Base-by-base conservation (phyloP, 2,797 vertebrate genomes). In the Heterohyrax brucei region DNA sequence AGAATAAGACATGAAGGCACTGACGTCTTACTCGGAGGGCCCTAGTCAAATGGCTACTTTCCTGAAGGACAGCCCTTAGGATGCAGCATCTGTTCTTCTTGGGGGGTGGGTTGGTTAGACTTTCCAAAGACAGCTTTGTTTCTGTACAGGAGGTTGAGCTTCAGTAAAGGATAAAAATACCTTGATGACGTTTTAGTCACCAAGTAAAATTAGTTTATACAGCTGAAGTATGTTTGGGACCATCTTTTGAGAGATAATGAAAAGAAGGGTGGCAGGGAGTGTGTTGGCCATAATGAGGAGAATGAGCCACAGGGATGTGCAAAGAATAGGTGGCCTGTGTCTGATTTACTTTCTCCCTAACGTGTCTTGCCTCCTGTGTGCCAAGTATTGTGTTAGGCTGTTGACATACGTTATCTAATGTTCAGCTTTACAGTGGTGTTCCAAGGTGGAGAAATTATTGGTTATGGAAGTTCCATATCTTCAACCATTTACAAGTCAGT, bases 101-200 rank as follows among this genome's bases (percentile, higher is more conserved):
- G 44, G 72, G 64, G 59, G 79, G 18, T 70, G 53, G 50, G 33
- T 86, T 33, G 33, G 22, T n/a, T 39, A 33, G 21, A 46, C 50
- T 53, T 66, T 18, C 48, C 64, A 87, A 64, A 75, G 70, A 56
- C n/a, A 50, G 7, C 62, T 88, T 59, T 82, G 53, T 96, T 73
- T 90, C 44, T n/a, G 1, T n/a, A 22, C 8, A 46, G 6, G 26
- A 78, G 28, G 2, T 30, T 75, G 61, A 66, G 22, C 64, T 48
- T 78, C 72, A 26, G n/a, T 44, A 68, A 93, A 95, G 73, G 70
- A 73, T 50, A 33, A 79, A 95, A 91, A 44, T 62, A n/a, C 53
- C 30, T 85, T 66, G 48, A 77, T 89, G 87, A 64, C 30, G 72
- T 95, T 62, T 91, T 56, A 93, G 13, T 64, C 28, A 10, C 62